A percentile compares a stretch with the other conserved stretches of the same genome.
Conservation (phyloP, 2,113 vertebrate genomes). For the Cottus gobio region DNA sequence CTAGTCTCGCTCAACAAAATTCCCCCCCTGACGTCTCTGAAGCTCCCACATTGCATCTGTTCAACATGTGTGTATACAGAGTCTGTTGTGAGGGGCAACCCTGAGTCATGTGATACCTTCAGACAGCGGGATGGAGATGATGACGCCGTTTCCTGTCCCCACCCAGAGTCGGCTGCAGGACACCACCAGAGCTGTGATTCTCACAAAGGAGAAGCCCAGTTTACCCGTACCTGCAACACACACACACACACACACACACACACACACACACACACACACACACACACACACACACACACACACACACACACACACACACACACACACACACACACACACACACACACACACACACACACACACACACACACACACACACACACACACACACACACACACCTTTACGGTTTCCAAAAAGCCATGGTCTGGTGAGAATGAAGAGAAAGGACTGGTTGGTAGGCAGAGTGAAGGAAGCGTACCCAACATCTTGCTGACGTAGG, state of each 20-base stretch:
- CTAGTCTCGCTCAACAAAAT: not conserved
- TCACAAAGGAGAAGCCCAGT: slow-evolving; percentile 97
- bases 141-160: slow-evolving; percentile 96
- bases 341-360: slow-evolving; percentile 12
- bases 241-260: slow-evolving; percentile 1
- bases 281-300: slow-evolving; percentile 27
- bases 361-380: not conserved
- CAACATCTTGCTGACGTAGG: slow-evolving; percentile 99
- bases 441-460: not conserved
- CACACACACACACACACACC: slow-evolving; percentile 16
- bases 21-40: not conserved
- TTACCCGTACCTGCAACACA: slow-evolving; percentile 91
- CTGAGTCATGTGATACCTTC: slow-evolving; percentile 87
- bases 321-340: slow-evolving; percentile 13
- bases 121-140: slow-evolving; percentile 97
- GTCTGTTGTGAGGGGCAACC: not conserved
- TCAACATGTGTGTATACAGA: not conserved
- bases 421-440: not conserved
- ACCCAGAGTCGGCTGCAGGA: slow-evolving; percentile 98
- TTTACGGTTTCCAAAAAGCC: not conserved
- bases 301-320: slow-evolving; percentile 1
- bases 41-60: not conserved
- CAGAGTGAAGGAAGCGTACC: slow-evolving; percentile 77
- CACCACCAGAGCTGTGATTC: slow-evolving; percentile 95
- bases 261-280: slow-evolving; percentile 13